phyloP scores from a whole-genome alignment of 2,797 vertebrate genomes.

The Anguilla anguilla region DNA sequence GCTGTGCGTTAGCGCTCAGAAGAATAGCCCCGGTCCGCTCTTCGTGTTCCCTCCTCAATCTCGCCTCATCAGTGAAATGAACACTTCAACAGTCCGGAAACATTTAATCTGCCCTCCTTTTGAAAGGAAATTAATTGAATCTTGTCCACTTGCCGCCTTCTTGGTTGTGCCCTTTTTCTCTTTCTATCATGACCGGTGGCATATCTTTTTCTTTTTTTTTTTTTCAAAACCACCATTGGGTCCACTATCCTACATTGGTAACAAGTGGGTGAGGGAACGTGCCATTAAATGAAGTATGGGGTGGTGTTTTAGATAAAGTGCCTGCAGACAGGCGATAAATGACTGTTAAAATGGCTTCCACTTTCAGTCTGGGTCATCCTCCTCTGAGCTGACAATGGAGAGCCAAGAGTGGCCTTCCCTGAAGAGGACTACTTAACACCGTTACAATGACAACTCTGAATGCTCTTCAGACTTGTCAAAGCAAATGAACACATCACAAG shows the following conservation, averaged over 20 bases:
- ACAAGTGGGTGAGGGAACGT: slow-evolving; percentile 34
- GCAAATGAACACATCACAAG: slow-evolving; percentile 69
- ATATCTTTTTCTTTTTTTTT: slow-evolving; percentile 49
- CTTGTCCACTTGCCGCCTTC: slow-evolving; percentile 93
- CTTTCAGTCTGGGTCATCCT: slow-evolving; percentile 41
- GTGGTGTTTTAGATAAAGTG: slow-evolving; percentile 59
- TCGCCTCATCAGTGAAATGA: slow-evolving; percentile 90
- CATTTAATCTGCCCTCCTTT: slow-evolving; percentile 97
- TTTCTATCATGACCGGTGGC: slow-evolving; percentile 65
- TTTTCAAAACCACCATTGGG: neutral
- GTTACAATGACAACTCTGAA: slow-evolving; percentile 36
- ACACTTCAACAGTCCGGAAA: slow-evolving; percentile 99
- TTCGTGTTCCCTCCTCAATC: slow-evolving; percentile 84
- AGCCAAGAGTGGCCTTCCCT: slow-evolving; percentile 12
- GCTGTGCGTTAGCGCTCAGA: slow-evolving; percentile 93
- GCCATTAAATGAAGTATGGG: slow-evolving; percentile 61
- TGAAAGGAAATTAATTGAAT: slow-evolving; percentile 98
- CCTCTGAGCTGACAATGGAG: slow-evolving; percentile 34
- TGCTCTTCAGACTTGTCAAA: slow-evolving; percentile 34
- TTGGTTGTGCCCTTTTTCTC: slow-evolving; percentile 74
- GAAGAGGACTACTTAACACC: slow-evolving; percentile 19
- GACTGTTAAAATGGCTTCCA: slow-evolving; percentile 43
- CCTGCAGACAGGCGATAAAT: slow-evolving; percentile 58
- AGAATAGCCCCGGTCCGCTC: slow-evolving; percentile 85
- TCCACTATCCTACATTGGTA: neutral